These are phyloP conservation scores for Mionectes macconnelli DNA, from an alignment of 2,113 vertebrate genomes.

Conservation along the genomic window DNA sequence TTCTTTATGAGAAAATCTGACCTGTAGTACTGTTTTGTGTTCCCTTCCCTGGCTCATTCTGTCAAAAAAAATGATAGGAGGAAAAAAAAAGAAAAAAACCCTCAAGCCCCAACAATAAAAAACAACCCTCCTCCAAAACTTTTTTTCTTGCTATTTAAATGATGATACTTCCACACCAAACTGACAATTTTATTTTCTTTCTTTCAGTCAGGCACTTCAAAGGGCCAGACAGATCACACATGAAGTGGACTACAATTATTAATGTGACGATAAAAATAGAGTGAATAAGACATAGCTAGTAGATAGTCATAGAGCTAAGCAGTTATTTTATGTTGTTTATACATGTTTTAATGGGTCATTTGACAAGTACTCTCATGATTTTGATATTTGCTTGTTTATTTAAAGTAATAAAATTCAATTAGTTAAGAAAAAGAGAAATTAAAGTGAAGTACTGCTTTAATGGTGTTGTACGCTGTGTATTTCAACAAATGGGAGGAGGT, in stretches of 20 bases:
- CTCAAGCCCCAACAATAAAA: not conserved
- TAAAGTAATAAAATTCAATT: not conserved
- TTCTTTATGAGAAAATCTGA: not conserved
- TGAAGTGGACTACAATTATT: not conserved
- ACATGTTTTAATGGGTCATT: not conserved
- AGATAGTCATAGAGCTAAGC: not conserved
- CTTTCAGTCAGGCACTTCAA: not conserved
- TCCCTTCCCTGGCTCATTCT: not conserved
- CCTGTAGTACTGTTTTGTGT: not conserved
- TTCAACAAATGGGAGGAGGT: not conserved
- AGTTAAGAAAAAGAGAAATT: not conserved
- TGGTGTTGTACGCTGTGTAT: not conserved
- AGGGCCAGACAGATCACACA: not conserved
- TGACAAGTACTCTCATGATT: not conserved
- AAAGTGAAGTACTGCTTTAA: not conserved
- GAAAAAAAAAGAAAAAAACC: not conserved
- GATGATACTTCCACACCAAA: not conserved
- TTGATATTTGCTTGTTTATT: not conserved
- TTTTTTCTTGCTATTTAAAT: not conserved
- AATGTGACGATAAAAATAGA: not conserved
- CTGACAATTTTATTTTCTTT: not conserved
- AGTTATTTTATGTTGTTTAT: not conserved
- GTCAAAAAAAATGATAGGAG: not conserved
- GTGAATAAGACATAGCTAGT: not conserved
- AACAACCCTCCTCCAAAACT: fast-evolving